Conservation (phyloP, 1,140 invertebrate species). For the Sminthurinus signatus region DNA sequence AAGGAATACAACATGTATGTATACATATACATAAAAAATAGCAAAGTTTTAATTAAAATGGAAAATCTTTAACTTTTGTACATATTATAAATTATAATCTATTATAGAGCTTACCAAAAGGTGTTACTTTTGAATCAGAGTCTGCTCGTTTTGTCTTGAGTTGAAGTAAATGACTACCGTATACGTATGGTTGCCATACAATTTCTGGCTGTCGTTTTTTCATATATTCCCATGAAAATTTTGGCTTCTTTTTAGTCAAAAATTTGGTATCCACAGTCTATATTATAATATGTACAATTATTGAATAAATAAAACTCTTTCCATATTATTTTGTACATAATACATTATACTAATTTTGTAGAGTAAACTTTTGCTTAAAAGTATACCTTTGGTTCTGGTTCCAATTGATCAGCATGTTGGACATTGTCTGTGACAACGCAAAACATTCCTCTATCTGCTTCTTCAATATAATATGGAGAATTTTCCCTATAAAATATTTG, state of each 20-base stretch:
- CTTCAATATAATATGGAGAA: constrained; percentile 45
- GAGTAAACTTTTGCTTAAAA: background rate
- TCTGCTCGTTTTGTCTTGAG: background rate
- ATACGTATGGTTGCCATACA: constrained; percentile 16
- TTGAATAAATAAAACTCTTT: background rate
- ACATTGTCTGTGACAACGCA: constrained; percentile 55
- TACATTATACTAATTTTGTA: background rate
- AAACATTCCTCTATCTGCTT: constrained; percentile 50
- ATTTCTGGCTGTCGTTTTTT: background rate
- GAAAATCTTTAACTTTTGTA: too few relatives aligned
- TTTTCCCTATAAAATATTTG: constrained; percentile 49
- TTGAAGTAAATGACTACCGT: constrained; percentile 10
- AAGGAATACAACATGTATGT: too few relatives aligned
- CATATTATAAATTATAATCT: too few relatives aligned
- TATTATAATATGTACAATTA: background rate
- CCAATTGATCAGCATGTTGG: background rate
- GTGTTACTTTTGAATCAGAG: background rate
- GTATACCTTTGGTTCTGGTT: constrained; percentile 16
- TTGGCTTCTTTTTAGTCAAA: constrained; percentile 11
- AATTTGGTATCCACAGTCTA: constrained; percentile 3
- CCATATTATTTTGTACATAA: background rate
- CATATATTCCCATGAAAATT: constrained; percentile 19
- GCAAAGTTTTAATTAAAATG: background rate
- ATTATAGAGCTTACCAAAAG: background rate
- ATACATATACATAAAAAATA: background rate